phyloP scores from a whole-genome alignment of 1,140 invertebrate genomes.

The Schlechtendalia chinensis region DNA sequence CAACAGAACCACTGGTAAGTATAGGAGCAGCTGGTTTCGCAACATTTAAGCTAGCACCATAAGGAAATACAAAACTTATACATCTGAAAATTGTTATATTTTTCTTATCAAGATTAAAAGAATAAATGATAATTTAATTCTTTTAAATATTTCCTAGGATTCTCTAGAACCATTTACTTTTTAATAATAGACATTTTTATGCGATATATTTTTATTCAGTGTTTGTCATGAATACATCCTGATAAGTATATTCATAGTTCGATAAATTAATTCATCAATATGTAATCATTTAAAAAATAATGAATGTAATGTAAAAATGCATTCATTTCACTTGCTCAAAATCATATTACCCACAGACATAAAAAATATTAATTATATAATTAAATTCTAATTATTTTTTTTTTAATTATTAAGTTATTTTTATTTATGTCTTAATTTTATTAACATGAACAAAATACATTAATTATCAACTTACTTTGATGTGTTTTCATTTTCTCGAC shows the following conservation, averaged over 20 bases:
- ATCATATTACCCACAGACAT: neutral
- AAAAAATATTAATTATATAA: neutral
- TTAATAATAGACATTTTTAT: no score
- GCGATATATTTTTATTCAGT: no score
- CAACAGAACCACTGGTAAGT: conserved; percentile 86
- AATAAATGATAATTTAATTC: neutral
- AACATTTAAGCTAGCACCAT: conserved; percentile 92
- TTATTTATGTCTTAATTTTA: neutral
- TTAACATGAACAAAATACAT: neutral
- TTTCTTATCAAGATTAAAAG: neutral
- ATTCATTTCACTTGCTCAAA: no score
- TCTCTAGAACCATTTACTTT: no score
- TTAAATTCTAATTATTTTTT: neutral
- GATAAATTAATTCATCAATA: no score
- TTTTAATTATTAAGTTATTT: neutral
- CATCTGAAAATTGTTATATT: conserved; percentile 60
- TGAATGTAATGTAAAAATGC: no score
- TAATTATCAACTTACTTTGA: conserved; percentile 22
- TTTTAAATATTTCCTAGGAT: no score
- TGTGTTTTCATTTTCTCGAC: conserved; percentile 19
- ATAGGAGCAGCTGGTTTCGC: conserved; percentile 83
- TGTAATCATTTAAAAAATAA: no score
- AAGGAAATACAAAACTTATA: conserved; percentile 89
- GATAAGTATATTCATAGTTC: no score
- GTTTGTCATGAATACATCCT: no score